These are phyloP conservation scores for Scomber colias DNA, from an alignment of 2,113 vertebrate genomes.

Conservation along the genomic window DNA sequence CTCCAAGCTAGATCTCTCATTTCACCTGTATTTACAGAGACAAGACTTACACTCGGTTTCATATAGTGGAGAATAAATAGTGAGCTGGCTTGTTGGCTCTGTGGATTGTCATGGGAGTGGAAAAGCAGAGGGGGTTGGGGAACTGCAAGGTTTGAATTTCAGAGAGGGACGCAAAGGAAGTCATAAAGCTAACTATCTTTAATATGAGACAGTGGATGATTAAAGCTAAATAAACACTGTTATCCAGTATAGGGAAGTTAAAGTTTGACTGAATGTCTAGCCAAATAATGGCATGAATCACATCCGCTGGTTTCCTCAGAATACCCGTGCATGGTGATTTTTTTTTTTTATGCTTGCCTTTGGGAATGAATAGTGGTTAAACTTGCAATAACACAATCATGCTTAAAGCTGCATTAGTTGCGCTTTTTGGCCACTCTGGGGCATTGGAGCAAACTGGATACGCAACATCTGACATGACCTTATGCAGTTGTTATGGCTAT, in stretches of 20 bases:
- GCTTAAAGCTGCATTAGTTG: no score
- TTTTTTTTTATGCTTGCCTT: slow-evolving; percentile 5
- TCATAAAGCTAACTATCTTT: slow-evolving; percentile 60
- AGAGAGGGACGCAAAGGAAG: slow-evolving; percentile 57
- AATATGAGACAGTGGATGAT: slow-evolving; percentile 59
- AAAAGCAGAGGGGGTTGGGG: background rate
- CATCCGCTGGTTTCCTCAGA: slow-evolving; percentile 11
- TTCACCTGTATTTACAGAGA: slow-evolving; percentile 70
- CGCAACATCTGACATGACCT: no score
- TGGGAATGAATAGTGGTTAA: background rate
- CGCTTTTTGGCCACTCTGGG: no score
- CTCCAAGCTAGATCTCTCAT: slow-evolving; percentile 39
- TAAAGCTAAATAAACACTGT: slow-evolving; percentile 59
- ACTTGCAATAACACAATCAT: no score
- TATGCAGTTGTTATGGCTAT: no score
- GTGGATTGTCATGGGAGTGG: slow-evolving; percentile 29
- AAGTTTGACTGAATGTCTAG: slow-evolving; percentile 21
- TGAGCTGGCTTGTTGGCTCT: slow-evolving; percentile 18
- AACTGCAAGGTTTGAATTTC: slow-evolving; percentile 49
- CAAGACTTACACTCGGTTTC: slow-evolving; percentile 29
- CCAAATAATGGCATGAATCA: slow-evolving; percentile 28
- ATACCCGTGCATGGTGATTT: background rate
- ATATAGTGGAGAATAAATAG: slow-evolving; percentile 45
- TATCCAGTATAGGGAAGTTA: background rate
- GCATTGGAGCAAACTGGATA: no score